A percentile compares a stretch with the other conserved stretches of the same genome.
Conservation (phyloP, 2,113 vertebrate genomes). For the rabbit (Oryctolagus cuniculus) region mOryCun1.1 NC_091440.1:76060501-76061000, state of each 20-base stretch:
- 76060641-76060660: too few species aligned
- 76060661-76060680: too few species aligned
- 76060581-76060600: too few species aligned
- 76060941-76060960: conserved; percentile 17
- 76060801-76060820: not conserved
- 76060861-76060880: not conserved
- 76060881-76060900: not conserved
- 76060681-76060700: too few species aligned
- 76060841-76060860: not conserved
- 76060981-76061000: conserved; percentile 18
- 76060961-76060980: not conserved
- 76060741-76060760: not conserved
- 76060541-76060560: too few species aligned
- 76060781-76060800: not conserved
- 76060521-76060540: too few species aligned
- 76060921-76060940: conserved; percentile 1
- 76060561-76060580: too few species aligned
- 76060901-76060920: conserved; percentile 13
- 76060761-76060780: not conserved
- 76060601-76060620: too few species aligned
- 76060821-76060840: not conserved
- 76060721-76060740: not conserved
- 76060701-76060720: too few species aligned
- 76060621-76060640: too few species aligned
- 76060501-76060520: too few species aligned